Evolutionary conservation across 1,140 invertebrate genomes (phyloP).

Genomic region (Drosophila mauritiana): DNA sequence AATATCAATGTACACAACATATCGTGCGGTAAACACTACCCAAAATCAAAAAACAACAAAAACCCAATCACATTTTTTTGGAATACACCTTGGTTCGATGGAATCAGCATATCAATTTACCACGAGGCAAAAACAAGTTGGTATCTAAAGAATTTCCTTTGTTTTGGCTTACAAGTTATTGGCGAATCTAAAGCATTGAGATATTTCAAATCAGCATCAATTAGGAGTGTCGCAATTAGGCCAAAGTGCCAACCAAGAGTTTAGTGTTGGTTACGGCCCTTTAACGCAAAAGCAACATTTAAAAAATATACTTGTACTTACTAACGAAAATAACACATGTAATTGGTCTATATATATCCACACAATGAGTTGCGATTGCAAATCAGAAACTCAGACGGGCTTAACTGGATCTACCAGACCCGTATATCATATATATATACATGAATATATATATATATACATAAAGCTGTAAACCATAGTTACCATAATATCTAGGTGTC

Average conservation of each 20-base stretch:
- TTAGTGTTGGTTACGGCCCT: constrained; percentile 78
- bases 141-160: constrained; percentile 54
- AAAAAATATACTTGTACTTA: constrained; percentile 41
- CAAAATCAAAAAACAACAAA: constrained; percentile 11
- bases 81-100: constrained; percentile 60
- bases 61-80: constrained; percentile 36
- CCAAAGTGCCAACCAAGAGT: constrained; percentile 68
- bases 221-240: constrained; percentile 69
- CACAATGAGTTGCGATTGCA: constrained; percentile 79
- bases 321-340: constrained; percentile 57
- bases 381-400: constrained; percentile 66
- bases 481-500: constrained; percentile 41
- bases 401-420: constrained; percentile 68
- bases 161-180: constrained; percentile 52
- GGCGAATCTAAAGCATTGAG: constrained; percentile 35
- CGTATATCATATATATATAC: constrained; percentile 60
- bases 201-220: constrained; percentile 65
- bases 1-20: constrained; percentile 84
- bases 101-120: constrained; percentile 84
- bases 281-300: constrained; percentile 26
- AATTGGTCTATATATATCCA: constrained; percentile 73
- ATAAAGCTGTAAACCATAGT: constrained; percentile 8
- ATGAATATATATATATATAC: constrained; percentile 31
- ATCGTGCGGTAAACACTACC: constrained; percentile 61
- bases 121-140: constrained; percentile 64